phyloP scores from a whole-genome alignment of 2,113 vertebrate genomes.

The Forbesichthys agassizii region DNA sequence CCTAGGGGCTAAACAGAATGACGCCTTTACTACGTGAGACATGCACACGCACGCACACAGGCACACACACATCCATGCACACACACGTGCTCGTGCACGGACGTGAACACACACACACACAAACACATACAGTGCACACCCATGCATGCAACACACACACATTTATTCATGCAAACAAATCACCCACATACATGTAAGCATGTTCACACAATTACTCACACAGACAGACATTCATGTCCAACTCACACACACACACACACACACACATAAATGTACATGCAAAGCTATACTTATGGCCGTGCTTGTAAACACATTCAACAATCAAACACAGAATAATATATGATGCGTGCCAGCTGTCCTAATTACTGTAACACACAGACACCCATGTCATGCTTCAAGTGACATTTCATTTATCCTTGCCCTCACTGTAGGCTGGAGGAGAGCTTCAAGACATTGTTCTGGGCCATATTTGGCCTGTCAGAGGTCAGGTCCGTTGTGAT shows the following conservation, averaged over 20 bases:
- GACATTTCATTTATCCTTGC: constrained; percentile 5
- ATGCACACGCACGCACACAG: not conserved
- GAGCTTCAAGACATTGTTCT: constrained; percentile 99
- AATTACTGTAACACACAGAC: no score
- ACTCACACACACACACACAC: not conserved
- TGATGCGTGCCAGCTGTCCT: no score
- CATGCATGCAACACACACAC: not conserved
- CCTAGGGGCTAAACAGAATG: constrained; percentile 93
- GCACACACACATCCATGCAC: not conserved
- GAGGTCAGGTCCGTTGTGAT: constrained; percentile 97
- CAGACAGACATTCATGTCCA: no score
- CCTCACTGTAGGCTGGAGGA: constrained; percentile 86
- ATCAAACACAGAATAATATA: no score
- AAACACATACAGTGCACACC: not conserved
- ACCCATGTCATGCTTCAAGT: constrained; percentile 30
- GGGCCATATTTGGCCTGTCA: constrained; percentile 98
- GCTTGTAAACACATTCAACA: no score
- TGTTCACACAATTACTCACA: not conserved
- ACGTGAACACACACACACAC: not conserved
- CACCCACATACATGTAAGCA: not conserved
- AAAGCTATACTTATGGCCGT: no score
- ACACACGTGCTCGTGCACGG: not conserved
- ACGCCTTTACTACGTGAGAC: constrained; percentile 96
- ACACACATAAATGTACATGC: no score
- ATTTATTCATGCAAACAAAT: not conserved